Base-by-base conservation (phyloP, 2,113 vertebrate genomes). In the Rhea americana region DNA sequence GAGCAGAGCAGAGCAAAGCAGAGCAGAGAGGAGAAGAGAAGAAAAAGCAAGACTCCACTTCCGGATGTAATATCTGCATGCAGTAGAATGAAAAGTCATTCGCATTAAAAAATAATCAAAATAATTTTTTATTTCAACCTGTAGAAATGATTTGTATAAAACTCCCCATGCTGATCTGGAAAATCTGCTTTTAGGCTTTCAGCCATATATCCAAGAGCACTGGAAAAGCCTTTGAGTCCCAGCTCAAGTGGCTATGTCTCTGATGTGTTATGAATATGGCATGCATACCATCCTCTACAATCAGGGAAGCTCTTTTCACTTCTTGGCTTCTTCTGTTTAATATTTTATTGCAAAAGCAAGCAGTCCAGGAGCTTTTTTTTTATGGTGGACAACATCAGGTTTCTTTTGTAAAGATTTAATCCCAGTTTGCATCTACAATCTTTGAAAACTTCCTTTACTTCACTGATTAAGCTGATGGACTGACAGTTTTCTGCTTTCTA, bases 401-500 rank as follows among this genome's bases (percentile, higher is more conserved):
- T 82, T 93, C 35, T 73, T 82, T 51, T 50, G 32, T 4, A 15
- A 86, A 68, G 6, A 72, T 91, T 90, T 84, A 62, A 74, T 81
- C 17, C 56, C 16, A 51, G 47, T 81, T 78, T 78, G 25, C 13
- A 50, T 35, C 72, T 66, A 88, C 45, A 78, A n/a, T 41, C 55
- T 96, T 87, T 86, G 65, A 86, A 90, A 84, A 68, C 17, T 48
- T 88, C 39, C 18, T 19, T 43, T 55, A 43, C 24, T 87, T 83
- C 65, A 30, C 82, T 91, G 90, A 83, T 93, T 92, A 95, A 58
- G 51, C 43, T 87, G 79, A 87, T 37, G 68, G 91, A 89, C 79
- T 93, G 85, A 72, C 61, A 78, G 66, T 93, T 94, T 93, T 93
- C 82, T 95, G 68, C 73, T 94, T 91, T 91, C 80, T 91, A 16